A percentile compares a stretch with the other conserved stretches of the same genome.
Evolutionary conservation across 2,113 vertebrate genomes (phyloP).

Genomic region (Tragulus kanchil): DNA sequence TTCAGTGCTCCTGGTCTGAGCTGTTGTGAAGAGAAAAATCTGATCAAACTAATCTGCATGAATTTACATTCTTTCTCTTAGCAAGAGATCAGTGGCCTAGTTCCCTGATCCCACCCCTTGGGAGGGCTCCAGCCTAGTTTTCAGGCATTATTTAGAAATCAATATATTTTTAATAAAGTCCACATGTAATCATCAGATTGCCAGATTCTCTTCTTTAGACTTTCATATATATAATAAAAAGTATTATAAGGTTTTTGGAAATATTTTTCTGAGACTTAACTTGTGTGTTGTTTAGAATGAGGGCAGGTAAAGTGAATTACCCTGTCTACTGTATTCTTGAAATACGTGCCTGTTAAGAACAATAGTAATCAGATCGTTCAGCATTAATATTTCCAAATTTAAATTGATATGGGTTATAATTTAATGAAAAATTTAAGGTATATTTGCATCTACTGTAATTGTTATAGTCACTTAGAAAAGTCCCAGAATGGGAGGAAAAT

Average conservation of each 20-base stretch:
- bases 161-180: background rate
- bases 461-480: background rate
- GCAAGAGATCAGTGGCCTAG: background rate
- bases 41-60: background rate
- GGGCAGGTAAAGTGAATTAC: background rate
- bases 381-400: background rate
- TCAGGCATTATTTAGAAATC: background rate
- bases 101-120: background rate
- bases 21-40: background rate
- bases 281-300: slow-evolving; percentile 36
- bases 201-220: background rate
- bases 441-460: background rate
- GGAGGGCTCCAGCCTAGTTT: background rate
- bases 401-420: background rate
- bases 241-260: slow-evolving; percentile 34
- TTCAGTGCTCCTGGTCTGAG: background rate
- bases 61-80: background rate
- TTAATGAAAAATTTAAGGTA: background rate
- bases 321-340: background rate
- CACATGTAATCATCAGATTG: background rate
- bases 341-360: background rate
- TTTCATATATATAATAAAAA: background rate
- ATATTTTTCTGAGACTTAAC: background rate
- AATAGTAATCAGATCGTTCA: background rate
- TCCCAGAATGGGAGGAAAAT: background rate